These are phyloP conservation scores for Harpagus bidentatus DNA, from an alignment of 2,113 vertebrate genomes.

Conservation along the genomic window DNA sequence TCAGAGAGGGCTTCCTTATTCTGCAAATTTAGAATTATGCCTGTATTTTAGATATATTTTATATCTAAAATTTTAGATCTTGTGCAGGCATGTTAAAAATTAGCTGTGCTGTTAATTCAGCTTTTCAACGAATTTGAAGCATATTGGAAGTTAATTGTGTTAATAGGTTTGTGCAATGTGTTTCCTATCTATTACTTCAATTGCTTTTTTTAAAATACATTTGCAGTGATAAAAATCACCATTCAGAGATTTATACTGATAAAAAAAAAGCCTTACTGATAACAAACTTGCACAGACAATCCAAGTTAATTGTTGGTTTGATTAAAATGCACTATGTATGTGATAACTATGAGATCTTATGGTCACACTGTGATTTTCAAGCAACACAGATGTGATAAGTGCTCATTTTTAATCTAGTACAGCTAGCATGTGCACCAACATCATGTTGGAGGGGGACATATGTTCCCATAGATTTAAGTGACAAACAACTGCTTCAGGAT, in stretches of 20 bases:
- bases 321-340: background rate
- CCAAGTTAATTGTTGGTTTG: constrained; percentile 13
- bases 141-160: background rate
- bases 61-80: background rate
- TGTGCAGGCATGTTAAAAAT: background rate
- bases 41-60: background rate
- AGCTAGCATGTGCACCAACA: background rate
- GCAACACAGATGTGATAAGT: background rate
- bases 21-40: background rate
- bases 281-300: background rate
- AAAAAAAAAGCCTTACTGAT: background rate
- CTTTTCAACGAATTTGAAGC: background rate
- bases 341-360: background rate
- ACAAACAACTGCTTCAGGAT: background rate
- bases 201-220: background rate
- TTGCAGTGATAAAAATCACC: background rate
- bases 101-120: background rate
- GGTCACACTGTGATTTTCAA: background rate
- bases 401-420: background rate
- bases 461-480: background rate
- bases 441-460: background rate
- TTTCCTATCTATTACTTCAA: constrained; percentile 3
- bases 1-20: background rate
- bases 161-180: background rate
- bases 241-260: constrained; percentile 10